Base-by-base conservation (phyloP, 2,888 invertebrate genomes). In the Rotaria socialis region DNA sequence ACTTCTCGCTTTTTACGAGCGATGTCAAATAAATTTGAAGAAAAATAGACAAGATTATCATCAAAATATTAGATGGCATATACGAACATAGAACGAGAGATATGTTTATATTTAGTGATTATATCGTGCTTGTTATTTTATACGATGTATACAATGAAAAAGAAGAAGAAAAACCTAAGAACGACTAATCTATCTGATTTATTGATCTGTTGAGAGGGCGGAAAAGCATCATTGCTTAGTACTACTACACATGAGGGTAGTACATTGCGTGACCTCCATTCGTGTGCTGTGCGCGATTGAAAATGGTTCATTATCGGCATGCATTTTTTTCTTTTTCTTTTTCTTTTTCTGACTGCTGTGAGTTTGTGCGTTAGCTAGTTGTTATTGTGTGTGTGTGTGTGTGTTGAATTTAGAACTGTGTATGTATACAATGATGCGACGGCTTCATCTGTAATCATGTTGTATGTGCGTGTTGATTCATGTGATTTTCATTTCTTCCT, bases 391-490 rank as follows among this genome's bases (percentile, higher is more conserved):
- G 35, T 35, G 35, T 35, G 35, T 35, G 35, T 35, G 35, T 35
- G 58, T 60, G 58, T 60, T 60, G 58, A 60, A 60, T 60, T 60
- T 60, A 60, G 58, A n/a, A 27, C n/a, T 60, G 14, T 60, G 52
- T 60, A n/a, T 1, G 58, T 27, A 27, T 11, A 27, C 58, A 60
- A 27, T 27, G 58, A 60, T 60, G 58, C 58, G 58, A 60, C 58
- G 58, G 24, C 58, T 60, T 60, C 58, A 60, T 60, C 58, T 60
- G 58, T 60, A 60, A 60, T 60, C 58, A 60, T 60, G 58, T 27
- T 60, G 58, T 60, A 60, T 60, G 58, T 60, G 58, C 58, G 58
- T 60, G 58, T 60, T 60, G 58, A 60, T 60, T 60, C 58, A 60
- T 60, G 58, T 60, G 58, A 60, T 60, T 60, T 60, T 60, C 58